These are phyloP conservation scores for Acrocephalus kingi DNA, from an alignment of 2,113 vertebrate species.

Conservation along the genomic window DNA sequence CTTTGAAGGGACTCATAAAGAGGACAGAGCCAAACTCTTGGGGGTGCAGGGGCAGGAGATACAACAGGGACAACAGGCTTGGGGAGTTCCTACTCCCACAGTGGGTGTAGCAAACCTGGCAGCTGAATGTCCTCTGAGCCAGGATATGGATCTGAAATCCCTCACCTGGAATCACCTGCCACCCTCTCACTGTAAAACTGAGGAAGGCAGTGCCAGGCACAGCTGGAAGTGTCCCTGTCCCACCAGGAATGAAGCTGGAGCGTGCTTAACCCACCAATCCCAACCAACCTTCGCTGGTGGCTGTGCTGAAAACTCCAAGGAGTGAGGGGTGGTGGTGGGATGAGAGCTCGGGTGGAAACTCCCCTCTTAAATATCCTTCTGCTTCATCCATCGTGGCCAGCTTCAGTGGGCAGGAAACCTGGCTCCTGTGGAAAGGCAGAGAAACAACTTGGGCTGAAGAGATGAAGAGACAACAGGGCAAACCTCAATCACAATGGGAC, in stretches of 20 bases:
- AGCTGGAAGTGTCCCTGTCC: neutral
- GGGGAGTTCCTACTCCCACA: neutral
- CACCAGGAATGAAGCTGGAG: neutral
- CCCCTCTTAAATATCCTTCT: constrained; percentile 81
- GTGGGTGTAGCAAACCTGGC: neutral
- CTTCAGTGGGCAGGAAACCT: constrained; percentile 67
- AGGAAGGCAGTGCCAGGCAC: neutral
- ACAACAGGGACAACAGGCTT: neutral
- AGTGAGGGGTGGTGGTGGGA: constrained; percentile 60
- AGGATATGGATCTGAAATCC: neutral
- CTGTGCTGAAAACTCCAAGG: constrained; percentile 82
- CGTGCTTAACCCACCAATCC: neutral
- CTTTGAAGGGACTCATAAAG: neutral
- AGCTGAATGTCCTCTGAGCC: neutral
- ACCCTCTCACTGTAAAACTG: neutral
- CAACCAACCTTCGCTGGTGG: constrained; percentile 73
- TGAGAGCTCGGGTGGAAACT: constrained; percentile 59
- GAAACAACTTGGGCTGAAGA: neutral
- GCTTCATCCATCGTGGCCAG: constrained; percentile 80
- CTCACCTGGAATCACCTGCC: neutral
- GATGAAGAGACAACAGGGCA: neutral
- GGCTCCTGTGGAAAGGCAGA: constrained; percentile 63
- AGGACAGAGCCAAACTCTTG: neutral
- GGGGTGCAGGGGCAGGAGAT: neutral
- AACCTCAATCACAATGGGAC: neutral